These are phyloP conservation scores for Telmatochromis sp. DNA, from an alignment of 2,113 vertebrate genomes.

Conservation along the genomic window DNA sequence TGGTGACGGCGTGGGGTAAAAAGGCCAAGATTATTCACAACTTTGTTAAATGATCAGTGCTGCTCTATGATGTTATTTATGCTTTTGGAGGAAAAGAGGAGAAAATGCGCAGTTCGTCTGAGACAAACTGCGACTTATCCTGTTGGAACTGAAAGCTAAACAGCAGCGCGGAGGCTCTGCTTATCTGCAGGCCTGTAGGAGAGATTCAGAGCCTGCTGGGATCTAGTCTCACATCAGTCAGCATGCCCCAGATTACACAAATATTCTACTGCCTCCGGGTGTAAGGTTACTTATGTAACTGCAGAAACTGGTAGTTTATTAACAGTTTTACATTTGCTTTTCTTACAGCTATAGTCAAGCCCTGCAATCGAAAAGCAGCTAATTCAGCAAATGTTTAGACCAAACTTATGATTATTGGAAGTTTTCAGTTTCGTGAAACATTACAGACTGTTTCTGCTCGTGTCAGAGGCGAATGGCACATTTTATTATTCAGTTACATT, in stretches of 20 bases:
- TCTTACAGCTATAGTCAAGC: neutral
- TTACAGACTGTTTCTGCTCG: neutral
- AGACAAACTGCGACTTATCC: neutral
- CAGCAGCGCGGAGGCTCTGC: neutral
- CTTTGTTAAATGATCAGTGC: constrained; percentile 43
- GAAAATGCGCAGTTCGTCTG: neutral
- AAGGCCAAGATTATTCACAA: constrained; percentile 68
- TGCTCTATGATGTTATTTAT: neutral
- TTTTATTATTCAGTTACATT: neutral
- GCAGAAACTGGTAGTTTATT: neutral
- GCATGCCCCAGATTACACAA: neutral
- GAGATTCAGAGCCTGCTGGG: neutral
- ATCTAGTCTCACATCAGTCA: neutral
- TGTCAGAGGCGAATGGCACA: neutral
- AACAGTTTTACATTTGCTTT: neutral
- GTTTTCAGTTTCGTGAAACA: neutral
- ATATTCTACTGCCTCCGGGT: neutral
- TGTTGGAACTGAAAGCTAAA: neutral
- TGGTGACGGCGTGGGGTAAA: constrained; percentile 63
- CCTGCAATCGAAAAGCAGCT: neutral
- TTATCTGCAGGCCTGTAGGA: neutral
- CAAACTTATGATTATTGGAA: neutral
- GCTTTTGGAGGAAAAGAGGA: neutral
- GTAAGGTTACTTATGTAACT: neutral
- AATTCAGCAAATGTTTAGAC: neutral